Conservation (phyloP, 2,113 vertebrate species). For the human region DNA sequence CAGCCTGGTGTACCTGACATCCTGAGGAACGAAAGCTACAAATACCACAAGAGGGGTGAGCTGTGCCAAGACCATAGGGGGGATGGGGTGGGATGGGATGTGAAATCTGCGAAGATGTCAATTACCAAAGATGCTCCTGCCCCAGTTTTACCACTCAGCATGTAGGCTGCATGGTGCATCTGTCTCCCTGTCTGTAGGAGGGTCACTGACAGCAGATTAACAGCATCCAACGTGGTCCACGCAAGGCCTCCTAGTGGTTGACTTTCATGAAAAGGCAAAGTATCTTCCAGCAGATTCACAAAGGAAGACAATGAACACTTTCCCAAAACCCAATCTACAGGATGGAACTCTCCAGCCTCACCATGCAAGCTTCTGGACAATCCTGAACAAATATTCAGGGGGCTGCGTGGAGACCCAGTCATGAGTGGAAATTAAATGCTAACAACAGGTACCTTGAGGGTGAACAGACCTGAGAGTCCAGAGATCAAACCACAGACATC, state of each 20-base stretch:
- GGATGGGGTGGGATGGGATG: not conserved
- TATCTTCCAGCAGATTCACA: not conserved
- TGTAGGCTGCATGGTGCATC: fast-evolving
- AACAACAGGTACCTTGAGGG: not conserved
- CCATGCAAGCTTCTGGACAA: not conserved
- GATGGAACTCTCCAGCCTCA: not conserved
- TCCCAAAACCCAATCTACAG: not conserved
- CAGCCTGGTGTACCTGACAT: not conserved
- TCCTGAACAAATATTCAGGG: not conserved
- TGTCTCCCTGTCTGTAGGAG: not conserved
- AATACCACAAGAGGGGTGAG: not conserved
- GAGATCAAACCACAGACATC: not conserved
- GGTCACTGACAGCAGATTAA: not conserved
- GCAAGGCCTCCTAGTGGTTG: not conserved
- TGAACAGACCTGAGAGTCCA: not conserved
- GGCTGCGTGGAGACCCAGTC: not conserved
- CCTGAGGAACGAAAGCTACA: not conserved
- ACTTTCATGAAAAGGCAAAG: not conserved
- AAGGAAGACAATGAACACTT: not conserved
- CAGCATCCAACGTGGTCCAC: fast-evolving
- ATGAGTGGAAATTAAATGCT: not conserved
- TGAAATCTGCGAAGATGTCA: not conserved
- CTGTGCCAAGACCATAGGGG: not conserved
- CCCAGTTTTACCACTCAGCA: not conserved
- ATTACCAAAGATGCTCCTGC: not conserved